phyloP scores from a whole-genome alignment of 2,113 vertebrate species.

The Herpailurus yagouaroundi region DNA sequence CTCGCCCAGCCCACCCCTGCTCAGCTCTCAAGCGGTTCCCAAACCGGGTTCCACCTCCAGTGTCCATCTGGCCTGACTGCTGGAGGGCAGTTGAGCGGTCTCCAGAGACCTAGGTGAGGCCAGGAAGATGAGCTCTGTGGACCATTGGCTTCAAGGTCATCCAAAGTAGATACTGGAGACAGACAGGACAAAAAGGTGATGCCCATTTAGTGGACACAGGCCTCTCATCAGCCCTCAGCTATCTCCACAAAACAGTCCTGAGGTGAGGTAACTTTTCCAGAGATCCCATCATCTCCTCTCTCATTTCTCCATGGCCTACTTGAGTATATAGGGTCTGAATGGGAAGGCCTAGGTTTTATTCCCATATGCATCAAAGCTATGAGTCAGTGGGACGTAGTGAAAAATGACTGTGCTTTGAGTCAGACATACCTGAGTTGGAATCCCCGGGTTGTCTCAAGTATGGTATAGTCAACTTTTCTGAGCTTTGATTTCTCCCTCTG shows the following conservation, averaged over 20 bases:
- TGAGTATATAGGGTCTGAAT: neutral
- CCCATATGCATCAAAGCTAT: neutral
- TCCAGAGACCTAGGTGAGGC: neutral
- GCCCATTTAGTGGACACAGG: neutral
- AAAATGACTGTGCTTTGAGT: neutral
- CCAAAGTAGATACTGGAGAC: neutral
- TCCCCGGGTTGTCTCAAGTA: neutral
- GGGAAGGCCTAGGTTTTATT: neutral
- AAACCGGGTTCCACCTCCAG: neutral
- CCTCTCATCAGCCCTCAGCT: neutral
- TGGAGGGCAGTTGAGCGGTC: neutral
- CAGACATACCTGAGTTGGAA: neutral
- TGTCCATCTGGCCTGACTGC: neutral
- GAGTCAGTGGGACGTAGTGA: neutral
- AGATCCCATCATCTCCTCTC: neutral
- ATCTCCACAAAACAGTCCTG: neutral
- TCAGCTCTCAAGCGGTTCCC: neutral
- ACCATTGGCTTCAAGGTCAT: neutral
- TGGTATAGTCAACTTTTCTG: neutral
- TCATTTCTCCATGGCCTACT: neutral
- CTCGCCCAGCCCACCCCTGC: fast-evolving
- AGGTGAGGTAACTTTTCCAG: neutral
- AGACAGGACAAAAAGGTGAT: neutral
- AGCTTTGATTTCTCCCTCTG: neutral
- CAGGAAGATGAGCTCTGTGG: neutral